Base-by-base conservation (phyloP, 2,888 invertebrate species). In the Phaedon cochleariae region DNA sequence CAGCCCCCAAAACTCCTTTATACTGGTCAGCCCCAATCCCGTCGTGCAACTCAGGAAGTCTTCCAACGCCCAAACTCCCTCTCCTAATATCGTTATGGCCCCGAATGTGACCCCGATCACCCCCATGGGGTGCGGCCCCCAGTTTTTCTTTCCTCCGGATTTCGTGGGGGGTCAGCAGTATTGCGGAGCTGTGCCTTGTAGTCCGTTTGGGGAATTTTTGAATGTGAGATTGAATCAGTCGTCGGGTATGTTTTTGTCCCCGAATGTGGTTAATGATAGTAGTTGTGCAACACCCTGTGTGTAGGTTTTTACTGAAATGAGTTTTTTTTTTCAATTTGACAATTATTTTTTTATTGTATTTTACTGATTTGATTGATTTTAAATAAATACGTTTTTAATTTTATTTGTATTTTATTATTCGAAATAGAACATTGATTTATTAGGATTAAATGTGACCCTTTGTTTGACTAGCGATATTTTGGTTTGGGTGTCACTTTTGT, bases 91-190 rank as follows among this genome's bases (percentile, higher is more conserved):
- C 10, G 62, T 37, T 45, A 26, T 68, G 17, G 48, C 68, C 2
- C 45, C 74, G 10, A 72, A 70, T 64, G 54, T 73, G 10, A 65
- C 69, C 6, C 71, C 73, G 0, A 68, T 73, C 2, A 61, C 68
- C 15, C 71, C 72, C 1, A 7, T 68, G n/a, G 48, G 21, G 2
- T 54, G 49, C n/a, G n/a, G 54, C 26, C 55, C 45, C 26, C 62
- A 55, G 31, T 55, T 73, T 4, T 76, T 76, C 58, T 74, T 74
- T 49, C 77, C 79, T 7, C 70, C 73, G 0, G 73, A 75, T 45
- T 78, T 79, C 63, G 66, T 73, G 5, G 71, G 74, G 0, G 63
- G 22, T 21, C 60, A 20, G 22, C 41, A 37, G 20, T 55, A 21
- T 21, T 55, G 41, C 22, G 63, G 70, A 10, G 59, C 53, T 34